Conservation (phyloP, 1,140 invertebrate genomes). For the Drosophila fuyamai region DNA sequence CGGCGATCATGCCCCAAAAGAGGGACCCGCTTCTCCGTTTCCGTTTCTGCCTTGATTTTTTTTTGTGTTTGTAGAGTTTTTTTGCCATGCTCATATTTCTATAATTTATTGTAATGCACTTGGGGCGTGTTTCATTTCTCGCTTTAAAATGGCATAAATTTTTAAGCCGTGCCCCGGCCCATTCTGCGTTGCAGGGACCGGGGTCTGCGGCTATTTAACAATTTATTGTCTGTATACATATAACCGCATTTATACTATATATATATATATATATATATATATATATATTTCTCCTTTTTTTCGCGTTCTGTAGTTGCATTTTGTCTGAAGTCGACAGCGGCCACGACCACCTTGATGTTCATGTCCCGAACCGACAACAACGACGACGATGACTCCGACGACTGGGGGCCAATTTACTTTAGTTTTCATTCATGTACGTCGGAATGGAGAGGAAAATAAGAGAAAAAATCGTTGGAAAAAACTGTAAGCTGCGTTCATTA, state of each 20-base stretch:
- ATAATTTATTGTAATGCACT: constrained; percentile 83
- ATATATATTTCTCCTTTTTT: constrained; percentile 25
- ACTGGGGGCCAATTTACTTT: constrained; percentile 74
- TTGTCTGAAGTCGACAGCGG: constrained; percentile 49
- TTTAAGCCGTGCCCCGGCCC: constrained; percentile 35
- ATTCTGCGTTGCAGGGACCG: constrained; percentile 15
- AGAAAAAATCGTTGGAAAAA: constrained; percentile 31
- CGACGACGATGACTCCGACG: constrained; percentile 16
- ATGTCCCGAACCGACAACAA: constrained; percentile 57
- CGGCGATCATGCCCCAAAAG: constrained; percentile 11
- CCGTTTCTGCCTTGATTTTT: constrained; percentile 16
- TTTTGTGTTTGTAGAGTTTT: not conserved
- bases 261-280: constrained; percentile 24
- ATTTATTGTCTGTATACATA: constrained; percentile 66
- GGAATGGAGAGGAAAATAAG: constrained; percentile 39
- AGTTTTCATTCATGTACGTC: constrained; percentile 61
- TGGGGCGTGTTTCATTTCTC: constrained; percentile 83
- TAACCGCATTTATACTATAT: constrained; percentile 37
- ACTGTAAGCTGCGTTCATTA: constrained; percentile 78
- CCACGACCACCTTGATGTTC: constrained; percentile 65
- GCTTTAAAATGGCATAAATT: constrained; percentile 83
- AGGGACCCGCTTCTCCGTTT: constrained; percentile 1
- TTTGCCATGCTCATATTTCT: constrained; percentile 69
- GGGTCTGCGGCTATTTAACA: constrained; percentile 55
- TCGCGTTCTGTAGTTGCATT: constrained; percentile 37